Percentiles rank a stretch among this genome's conserved stretches.
These are phyloP conservation scores for Phallusia fumigata DNA, from an alignment of 23 tunicate genomes.

Conservation along the genomic window DNA sequence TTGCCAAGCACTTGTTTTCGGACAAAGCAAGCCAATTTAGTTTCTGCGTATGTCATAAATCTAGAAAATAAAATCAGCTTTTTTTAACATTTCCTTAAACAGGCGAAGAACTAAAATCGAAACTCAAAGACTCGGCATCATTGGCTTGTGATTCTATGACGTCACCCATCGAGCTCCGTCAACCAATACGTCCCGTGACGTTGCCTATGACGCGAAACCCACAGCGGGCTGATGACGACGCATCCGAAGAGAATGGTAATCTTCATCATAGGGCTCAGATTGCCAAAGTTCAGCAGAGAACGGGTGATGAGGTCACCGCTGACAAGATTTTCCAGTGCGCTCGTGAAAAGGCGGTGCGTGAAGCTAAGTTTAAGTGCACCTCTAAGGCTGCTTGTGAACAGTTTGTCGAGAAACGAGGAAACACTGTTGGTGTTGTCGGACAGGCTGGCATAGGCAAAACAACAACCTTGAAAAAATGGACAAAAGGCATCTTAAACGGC, in stretches of 20 bases:
- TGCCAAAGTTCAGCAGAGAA: neutral
- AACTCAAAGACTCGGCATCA: neutral
- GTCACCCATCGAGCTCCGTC: neutral
- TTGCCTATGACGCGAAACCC: neutral
- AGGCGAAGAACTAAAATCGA: neutral
- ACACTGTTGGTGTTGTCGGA: conserved; percentile 10
- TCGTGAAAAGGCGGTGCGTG: neutral
- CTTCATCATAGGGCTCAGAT: neutral
- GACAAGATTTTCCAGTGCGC: conserved; percentile 9
- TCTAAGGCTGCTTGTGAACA: neutral
- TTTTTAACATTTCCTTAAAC: neutral
- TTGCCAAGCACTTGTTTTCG: no score
- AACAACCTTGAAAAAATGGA: neutral
- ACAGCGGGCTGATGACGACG: neutral
- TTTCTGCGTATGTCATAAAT: no score
- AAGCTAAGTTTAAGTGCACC: neutral
- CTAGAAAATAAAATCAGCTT: no score
- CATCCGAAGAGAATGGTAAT: neutral
- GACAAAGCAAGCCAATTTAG: no score
- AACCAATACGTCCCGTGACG: conserved; percentile 1
- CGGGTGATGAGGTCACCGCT: neutral
- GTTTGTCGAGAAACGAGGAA: conserved; percentile 12
- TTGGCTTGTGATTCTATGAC: neutral
- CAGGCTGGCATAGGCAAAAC: conserved; percentile 30
- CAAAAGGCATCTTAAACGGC: neutral